Conservation (phyloP, 1,140 invertebrate genomes). For the Drosophila murphyi region DNA sequence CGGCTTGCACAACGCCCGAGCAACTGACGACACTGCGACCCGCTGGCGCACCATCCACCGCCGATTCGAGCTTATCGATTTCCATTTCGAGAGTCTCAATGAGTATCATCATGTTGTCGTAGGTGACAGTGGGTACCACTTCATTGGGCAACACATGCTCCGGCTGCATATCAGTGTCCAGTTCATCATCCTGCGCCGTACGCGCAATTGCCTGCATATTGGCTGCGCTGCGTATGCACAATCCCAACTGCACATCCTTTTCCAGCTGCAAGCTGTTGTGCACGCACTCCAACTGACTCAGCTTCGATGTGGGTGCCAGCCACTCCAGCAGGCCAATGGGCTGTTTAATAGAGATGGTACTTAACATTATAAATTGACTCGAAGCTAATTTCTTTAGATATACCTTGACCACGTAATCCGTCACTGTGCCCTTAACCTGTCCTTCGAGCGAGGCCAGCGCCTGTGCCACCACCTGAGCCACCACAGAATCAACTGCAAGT, state of each 20-base stretch:
- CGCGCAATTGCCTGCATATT: conserved; percentile 85
- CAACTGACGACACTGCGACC: conserved; percentile 85
- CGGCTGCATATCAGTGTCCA: conserved; percentile 88
- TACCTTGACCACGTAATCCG: conserved; percentile 87
- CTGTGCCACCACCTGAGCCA: conserved; percentile 94
- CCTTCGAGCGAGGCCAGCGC: conserved; percentile 93
- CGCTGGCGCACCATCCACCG: conserved; percentile 86
- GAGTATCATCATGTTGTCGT: conserved; percentile 91
- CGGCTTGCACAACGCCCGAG: conserved; percentile 91
- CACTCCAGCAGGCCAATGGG: conserved; percentile 83
- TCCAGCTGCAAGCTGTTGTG: conserved; percentile 97
- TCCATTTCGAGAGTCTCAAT: conserved; percentile 93
- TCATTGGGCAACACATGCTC: conserved; percentile 92
- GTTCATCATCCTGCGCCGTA: conserved; percentile 90
- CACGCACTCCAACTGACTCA: conserved; percentile 96
- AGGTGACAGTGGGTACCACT: conserved; percentile 87
- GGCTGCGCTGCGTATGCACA: conserved; percentile 88
- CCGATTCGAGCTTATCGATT: conserved; percentile 90
- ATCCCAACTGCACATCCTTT: conserved; percentile 93
- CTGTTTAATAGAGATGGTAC: conserved; percentile 13
- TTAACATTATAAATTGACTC: neutral
- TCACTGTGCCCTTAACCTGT: conserved; percentile 87
- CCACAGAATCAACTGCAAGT: conserved; percentile 91
- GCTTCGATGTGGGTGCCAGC: conserved; percentile 86
- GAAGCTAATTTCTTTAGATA: neutral